Base-by-base conservation (phyloP, 2,888 invertebrate species). In the Laspeyria flexula region DNA sequence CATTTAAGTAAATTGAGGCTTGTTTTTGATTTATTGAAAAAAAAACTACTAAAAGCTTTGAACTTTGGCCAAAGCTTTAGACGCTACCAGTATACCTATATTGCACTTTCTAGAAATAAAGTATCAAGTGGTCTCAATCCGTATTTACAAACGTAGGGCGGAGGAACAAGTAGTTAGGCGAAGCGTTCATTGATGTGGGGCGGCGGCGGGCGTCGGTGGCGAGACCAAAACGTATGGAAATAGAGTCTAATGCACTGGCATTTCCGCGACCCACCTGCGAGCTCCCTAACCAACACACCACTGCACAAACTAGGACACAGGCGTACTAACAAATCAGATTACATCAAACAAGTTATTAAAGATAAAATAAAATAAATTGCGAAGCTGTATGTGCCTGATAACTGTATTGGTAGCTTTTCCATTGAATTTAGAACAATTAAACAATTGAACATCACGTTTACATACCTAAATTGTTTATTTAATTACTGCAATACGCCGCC, bases 171-270 rank as follows among this genome's bases (percentile, higher is more conserved):
- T 82, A 78, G 81, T 79, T 75, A 77, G 75, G 79, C 80, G 72
- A 75, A 74, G 72, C 81, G 75, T 75, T 80, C 87, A 89, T 88
- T 89, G 86, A 88, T 85, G 87, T 86, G 82, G 80, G 82, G 84
- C 85, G 83, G 73, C 75, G 79, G 72, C 80, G 77, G 78, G 80
- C 83, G 82, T 60, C 72, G 71, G 78, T 75, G 70, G 77, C 73
- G 77, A 73, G 79, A 79, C 78, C 71, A 75, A 79, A 79, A 71
- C 69, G 82, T 68, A 78, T 83, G 71, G 67, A 88, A 88, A 88
- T 88, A 88, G 84, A 75, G 66, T 31, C 67, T 58, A 65, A 68
- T 65, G 74, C 71, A 68, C 60, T 50, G 73, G 69, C 62, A 71
- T 76, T 75, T 79, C 75, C 74, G 73, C 73, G 60, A 67, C 71